Base-by-base conservation (phyloP, 2,888 invertebrate genomes). In the Lasioglossum morio region DNA sequence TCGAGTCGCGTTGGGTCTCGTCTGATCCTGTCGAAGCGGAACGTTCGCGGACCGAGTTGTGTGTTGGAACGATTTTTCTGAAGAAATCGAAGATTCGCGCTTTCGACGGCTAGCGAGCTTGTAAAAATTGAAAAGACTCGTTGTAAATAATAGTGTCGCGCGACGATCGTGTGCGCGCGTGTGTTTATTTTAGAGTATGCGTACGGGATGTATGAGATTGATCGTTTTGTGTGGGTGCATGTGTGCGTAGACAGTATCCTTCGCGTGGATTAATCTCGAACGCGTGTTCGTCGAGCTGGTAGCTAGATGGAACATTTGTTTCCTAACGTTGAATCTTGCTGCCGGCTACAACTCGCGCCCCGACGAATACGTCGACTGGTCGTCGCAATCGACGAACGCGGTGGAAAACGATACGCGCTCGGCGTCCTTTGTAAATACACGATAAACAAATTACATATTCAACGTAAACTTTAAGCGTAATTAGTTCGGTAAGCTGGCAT, bases 401-500 rank as follows among this genome's bases (percentile, higher is more conserved):
- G 16, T 69, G 30, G 30, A 27, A 40, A 40, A 0, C 16, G 48
- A 27, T 23, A 27, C 40, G n/a, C 57, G 72, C 75, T 75, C 66
- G 74, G 34, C 34, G 57, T 57, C 40, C 34, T 72, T 74, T 85
- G 85, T 85, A 84, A 77, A 85, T 85, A 85, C 16, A 72, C 48
- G 40, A 34, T 72, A 60, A 60, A 60, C 19, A 8, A 69, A 46
- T n/a, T 66, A 77, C n/a, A 46, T 72, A 72, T 72, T 57, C 72
- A 40, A 48, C 27, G 57, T 73, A n/a, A 37, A 16, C 23, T 23
- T 53, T 60, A 40, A 77, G 23, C 34, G 40, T 66, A 53, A 72
- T 12, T 14, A 16, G 73, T 63, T 57, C 23, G 40, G 30, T 37
- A 60, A 66, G 69, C 37, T 69, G 60, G 63, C 63, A 40, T 46